Evolutionary conservation across 2,113 vertebrate genomes (phyloP).

Genomic region (Macquaria ambigua): DNA sequence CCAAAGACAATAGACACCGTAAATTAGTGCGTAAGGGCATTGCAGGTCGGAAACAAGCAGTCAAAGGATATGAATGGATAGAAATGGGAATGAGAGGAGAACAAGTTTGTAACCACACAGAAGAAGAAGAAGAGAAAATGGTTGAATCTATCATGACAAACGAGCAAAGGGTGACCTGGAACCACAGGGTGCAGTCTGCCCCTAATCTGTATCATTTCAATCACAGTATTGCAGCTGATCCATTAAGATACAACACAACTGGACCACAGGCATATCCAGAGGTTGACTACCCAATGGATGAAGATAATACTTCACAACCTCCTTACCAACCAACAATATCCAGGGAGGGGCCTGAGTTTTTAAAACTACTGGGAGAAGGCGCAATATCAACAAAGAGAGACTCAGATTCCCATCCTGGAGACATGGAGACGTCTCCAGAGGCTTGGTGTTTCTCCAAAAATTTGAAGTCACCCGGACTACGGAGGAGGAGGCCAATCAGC

Average conservation of each 20-base stretch:
- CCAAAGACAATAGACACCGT: neutral
- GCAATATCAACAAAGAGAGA: conserved; percentile 18
- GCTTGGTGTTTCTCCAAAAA: conserved; percentile 51
- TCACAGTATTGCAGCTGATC: neutral
- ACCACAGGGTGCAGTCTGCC: conserved; percentile 5
- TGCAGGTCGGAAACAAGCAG: neutral
- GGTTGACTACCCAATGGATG: conserved; percentile 66
- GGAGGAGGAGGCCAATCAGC: conserved; percentile 61
- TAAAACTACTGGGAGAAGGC: neutral
- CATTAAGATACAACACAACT: conserved; percentile 22
- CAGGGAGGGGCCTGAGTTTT: neutral
- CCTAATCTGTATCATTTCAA: conserved; percentile 13
- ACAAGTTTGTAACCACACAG: conserved; percentile 13
- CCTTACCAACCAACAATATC: conserved; percentile 5
- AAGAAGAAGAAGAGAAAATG: conserved; percentile 34
- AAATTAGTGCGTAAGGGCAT: neutral
- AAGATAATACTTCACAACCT: conserved; percentile 31
- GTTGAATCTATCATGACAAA: conserved; percentile 18
- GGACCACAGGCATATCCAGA: conserved; percentile 57
- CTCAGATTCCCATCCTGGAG: conserved; percentile 44
- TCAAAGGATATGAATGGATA: conserved; percentile 49
- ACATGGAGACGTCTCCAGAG: conserved; percentile 42
- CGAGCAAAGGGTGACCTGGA: conserved; percentile 55
- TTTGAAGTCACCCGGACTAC: conserved; percentile 71
- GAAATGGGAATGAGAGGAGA: conserved; percentile 53